A percentile compares a stretch with the other conserved stretches of the same genome.
Evolutionary conservation across 2,113 vertebrate species (phyloP).

Genomic region (Cynoglossus semilaevis): DNA sequence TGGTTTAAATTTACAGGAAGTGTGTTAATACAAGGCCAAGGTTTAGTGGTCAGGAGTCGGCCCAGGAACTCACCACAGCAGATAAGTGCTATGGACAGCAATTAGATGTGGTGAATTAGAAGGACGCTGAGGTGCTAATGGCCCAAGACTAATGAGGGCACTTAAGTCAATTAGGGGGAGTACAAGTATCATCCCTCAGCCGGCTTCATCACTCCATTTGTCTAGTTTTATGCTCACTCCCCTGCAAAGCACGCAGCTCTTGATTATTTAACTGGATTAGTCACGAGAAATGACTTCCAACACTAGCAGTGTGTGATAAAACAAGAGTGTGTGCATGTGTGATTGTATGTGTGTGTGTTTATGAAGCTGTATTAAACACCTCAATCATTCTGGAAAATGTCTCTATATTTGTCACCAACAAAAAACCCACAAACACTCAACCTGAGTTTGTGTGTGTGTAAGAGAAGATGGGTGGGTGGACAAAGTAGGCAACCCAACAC

Average conservation of each 20-base stretch:
- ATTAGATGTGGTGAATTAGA: conserved; percentile 33
- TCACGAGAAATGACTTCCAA: conserved; percentile 25
- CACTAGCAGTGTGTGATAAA: conserved; percentile 8
- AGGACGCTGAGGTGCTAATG: conserved; percentile 44
- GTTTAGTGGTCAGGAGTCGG: not conserved
- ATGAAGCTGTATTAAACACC: not conserved
- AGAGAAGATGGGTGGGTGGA: not conserved
- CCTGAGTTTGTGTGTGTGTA: conserved; percentile 7
- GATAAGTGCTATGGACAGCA: conserved; percentile 13
- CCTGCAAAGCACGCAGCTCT: conserved; percentile 25
- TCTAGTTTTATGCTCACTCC: conserved; percentile 27
- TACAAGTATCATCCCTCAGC: conserved; percentile 31
- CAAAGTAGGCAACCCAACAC: conserved; percentile 49
- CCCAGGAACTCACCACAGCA: not conserved
- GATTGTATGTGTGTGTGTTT: conserved; percentile 6
- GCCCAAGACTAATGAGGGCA: conserved; percentile 42
- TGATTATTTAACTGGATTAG: conserved; percentile 37
- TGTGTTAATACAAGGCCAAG: not conserved
- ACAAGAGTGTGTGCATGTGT: conserved; percentile 1
- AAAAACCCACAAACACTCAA: conserved; percentile 10
- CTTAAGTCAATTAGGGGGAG: conserved; percentile 48
- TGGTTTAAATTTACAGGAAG: conserved; percentile 19
- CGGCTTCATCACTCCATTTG: conserved; percentile 18
- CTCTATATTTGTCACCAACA: not conserved
- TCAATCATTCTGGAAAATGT: not conserved